Base-by-base conservation (phyloP, 2,888 invertebrate genomes). In the Hyppa rectilinea region DNA sequence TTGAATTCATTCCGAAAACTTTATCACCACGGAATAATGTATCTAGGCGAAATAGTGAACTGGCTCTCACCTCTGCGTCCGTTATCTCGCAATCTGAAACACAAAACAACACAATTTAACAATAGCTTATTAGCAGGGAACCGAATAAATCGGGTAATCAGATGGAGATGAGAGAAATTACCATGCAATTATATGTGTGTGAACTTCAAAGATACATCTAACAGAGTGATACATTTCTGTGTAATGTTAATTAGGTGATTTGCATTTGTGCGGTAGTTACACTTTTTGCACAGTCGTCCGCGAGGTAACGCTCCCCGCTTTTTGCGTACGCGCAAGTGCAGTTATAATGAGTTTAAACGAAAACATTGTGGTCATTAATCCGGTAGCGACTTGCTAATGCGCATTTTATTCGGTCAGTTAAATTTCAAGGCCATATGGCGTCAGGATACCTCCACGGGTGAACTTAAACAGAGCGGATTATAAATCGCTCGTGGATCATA, bases 31-130 rank as follows among this genome's bases (percentile, higher is more conserved):
- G 7, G 31, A 53, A 61, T 75, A 66, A 76, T 80, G 59, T 74
- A 63, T 76, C 12, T 71, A 69, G 74, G 65, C 55, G 50, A 71
- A 82, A 69, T 70, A 75, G 23, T 71, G 53, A 78, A 81, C 62
- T 66, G 80, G 78, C 89, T 91, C 88, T 87, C 91, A 88, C 89
- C 87, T 86, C 73, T 63, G 70, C 50, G 29, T 66, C 77, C 65
- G 82, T 81, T 88, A 89, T 91, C 91, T 85, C 82, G 83, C 66
- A 82, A 95, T 94, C 94, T 93, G 93, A 81, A 93, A 93, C 87
- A 92, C 89, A 93, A 90, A 91, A 91, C 80, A 87, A 71, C 85
- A 85, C 80, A 76, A 65, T 71, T 92, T 88, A 93, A 93, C 92
- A 94, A 93, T 92, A 82, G 90, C 83, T 87, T 88, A 90, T 91